Conservation (phyloP, 2,113 vertebrate species). For the Xyliphius kryptos region DNA sequence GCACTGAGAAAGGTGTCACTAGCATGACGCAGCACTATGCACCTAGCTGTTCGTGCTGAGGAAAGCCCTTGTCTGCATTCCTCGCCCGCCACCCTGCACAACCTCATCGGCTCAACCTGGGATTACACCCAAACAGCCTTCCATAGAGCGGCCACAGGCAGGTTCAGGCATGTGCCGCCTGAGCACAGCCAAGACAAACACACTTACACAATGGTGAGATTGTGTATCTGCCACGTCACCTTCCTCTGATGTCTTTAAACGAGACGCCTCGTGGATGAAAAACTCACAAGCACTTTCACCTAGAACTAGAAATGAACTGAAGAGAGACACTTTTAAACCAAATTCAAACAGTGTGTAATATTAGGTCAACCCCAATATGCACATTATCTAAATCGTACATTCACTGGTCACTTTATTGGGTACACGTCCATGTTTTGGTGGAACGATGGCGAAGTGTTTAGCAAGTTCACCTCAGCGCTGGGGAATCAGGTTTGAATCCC, state of each 20-base stretch:
- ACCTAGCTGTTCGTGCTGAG: not conserved
- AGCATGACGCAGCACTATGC: slow-evolving; percentile 2
- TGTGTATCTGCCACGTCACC: not conserved
- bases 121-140: slow-evolving; percentile 35
- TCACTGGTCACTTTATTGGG: no score
- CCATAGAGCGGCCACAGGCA: slow-evolving; percentile 15
- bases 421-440: no score
- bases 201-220: slow-evolving; percentile 10
- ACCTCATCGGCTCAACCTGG: slow-evolving; percentile 17
- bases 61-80: slow-evolving; percentile 29
- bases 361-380: no score
- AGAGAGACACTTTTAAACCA: no score
- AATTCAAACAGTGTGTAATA: no score
- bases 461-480: no score
- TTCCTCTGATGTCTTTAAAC: not conserved
- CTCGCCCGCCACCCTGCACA: slow-evolving; percentile 24
- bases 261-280: not conserved
- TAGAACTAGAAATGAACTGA: not conserved
- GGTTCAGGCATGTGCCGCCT: slow-evolving; percentile 19
- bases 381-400: no score
- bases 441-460: no score
- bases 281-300: not conserved
- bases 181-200: slow-evolving; percentile 16
- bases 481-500: no score
- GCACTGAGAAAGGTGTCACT: not conserved